Percentiles rank a stretch among this genome's conserved stretches.
Evolutionary conservation across 2,888 invertebrate species (phyloP).

Genomic region (Phengaris arion): DNA sequence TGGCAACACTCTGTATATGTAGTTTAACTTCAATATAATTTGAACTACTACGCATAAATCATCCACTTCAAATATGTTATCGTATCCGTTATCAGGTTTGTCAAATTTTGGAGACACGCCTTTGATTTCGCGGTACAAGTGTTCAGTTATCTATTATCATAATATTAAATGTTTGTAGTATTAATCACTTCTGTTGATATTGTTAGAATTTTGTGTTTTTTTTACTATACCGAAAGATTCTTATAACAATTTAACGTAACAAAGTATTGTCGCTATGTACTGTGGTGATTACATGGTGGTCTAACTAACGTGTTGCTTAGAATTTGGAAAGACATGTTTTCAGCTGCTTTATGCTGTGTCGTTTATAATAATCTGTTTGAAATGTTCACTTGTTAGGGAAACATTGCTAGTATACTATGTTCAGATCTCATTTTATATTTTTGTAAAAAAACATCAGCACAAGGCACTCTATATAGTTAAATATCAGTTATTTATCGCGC

Average conservation of each 20-base stretch:
- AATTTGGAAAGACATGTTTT: no score
- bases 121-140: slow-evolving; percentile 13
- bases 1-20: neutral
- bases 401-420: no score
- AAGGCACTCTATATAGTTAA: no score
- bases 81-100: neutral
- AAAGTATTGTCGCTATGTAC: no score
- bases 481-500: no score
- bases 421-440: no score
- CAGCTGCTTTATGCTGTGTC: no score
- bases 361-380: no score
- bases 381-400: no score
- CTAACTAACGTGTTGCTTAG: no score
- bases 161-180: neutral
- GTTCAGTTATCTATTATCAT: neutral
- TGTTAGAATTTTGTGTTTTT: neutral
- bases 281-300: no score
- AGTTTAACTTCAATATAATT: neutral
- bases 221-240: neutral
- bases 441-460: no score
- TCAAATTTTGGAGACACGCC: slow-evolving; percentile 35
- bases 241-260: neutral
- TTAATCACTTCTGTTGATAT: slow-evolving; percentile 18
- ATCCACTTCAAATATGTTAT: neutral
- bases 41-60: neutral